Evolutionary conservation across 2,888 invertebrate genomes (phyloP), one percentile per base, ranked within the genome.

Genomic region (Axea sp.): DNA sequence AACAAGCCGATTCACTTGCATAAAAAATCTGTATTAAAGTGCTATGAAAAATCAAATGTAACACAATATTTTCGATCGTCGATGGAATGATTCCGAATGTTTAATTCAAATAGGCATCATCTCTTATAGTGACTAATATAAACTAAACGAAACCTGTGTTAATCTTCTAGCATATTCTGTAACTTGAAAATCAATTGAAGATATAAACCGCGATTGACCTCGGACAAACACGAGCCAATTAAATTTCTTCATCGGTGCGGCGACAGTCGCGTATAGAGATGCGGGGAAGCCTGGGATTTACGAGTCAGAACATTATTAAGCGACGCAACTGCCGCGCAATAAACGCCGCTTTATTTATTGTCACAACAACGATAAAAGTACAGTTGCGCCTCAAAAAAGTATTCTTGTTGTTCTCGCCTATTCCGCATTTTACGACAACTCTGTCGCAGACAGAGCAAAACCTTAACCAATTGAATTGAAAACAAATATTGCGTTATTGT

Each of bases 271-370:
- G 59, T 47, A 60, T 19, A 47, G 6, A 57, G 43, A 55, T 49
- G 43, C 35, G 6, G 47, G 9, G 49, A 60, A 31, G 17, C 60
- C 43, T 51, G 19, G 60, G 68, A 73, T 73, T 73, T 62, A 73
- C 67, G 67, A 49, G 33, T 31, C 47, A 59, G 72, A 39, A 28
- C 67, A 59, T 67, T 73, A 73, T 73, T 73, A 73, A 73, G 73
- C 67, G 65, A 35, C 67, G 9, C 73, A 67, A 73, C 73, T 67
- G 73, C 59, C 60, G 65, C 49, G 67, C 73, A 67, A 73, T 73
- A 73, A 73, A 67, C 67, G 73, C 60, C 47, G 53, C 39, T 67
- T 73, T 73, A 73, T 67, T 73, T 73, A 73, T 73, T 60, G 73
- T 55, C 73, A 35, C 22, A 59, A 53, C 60, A 53, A 62, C 67